Conservation (phyloP, 2,888 invertebrate species). For the Dasypogon diadema region DNA sequence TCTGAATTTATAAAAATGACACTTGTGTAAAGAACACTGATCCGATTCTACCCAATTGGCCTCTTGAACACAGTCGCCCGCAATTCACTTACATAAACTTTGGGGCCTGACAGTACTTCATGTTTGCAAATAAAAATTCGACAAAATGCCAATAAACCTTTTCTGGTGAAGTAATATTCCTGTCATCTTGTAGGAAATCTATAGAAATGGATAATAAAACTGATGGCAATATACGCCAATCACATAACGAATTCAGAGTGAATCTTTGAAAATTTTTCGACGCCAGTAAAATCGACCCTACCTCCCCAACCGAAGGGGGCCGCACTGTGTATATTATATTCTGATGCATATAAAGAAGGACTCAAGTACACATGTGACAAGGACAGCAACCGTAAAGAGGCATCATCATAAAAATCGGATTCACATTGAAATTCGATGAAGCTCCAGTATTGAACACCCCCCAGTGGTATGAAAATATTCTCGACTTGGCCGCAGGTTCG, state of each 20-base stretch:
- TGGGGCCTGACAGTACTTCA: not conserved
- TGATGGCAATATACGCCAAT: slow-evolving; percentile 39
- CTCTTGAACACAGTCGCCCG: too few species aligned
- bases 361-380: slow-evolving; percentile 18
- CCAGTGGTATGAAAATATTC: not conserved
- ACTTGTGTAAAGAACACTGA: not conserved
- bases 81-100: not conserved
- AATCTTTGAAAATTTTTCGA: slow-evolving; percentile 15
- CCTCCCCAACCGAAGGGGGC: not conserved
- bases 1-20: not conserved
- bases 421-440: slow-evolving; percentile 42
- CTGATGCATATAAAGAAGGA: slow-evolving; percentile 29
- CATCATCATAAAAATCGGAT: slow-evolving; percentile 38
- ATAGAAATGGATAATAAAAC: slow-evolving; percentile 33
- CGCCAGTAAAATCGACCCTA: slow-evolving; percentile 22
- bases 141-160: slow-evolving; percentile 32
- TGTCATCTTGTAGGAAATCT: slow-evolving; percentile 20
- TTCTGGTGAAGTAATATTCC: slow-evolving; percentile 21
- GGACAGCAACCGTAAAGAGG: slow-evolving; percentile 23
- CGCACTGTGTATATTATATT: slow-evolving; percentile 11
- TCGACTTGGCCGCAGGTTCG: too few species aligned
- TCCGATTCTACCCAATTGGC: not conserved
- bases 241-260: slow-evolving; percentile 20
- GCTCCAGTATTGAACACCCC: slow-evolving; percentile 15
- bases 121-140: slow-evolving; percentile 21